phyloP scores from a whole-genome alignment of 1,140 invertebrate species.

The Geopemphigus sp. region DNA sequence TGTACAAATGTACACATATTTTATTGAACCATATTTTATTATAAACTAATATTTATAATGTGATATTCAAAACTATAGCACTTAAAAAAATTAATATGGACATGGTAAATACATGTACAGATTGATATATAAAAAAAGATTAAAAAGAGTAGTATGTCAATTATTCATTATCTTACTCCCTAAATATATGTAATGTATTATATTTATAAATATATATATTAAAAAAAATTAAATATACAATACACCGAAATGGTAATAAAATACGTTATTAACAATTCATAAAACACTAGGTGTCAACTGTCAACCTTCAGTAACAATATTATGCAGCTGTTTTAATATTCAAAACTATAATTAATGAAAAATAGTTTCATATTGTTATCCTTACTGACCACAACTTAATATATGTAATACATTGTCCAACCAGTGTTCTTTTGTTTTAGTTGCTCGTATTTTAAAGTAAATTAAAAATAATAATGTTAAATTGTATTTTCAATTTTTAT shows the following conservation, averaged over 20 bases:
- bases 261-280: constrained; percentile 11
- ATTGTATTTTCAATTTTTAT: background rate
- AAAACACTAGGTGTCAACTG: constrained; percentile 16
- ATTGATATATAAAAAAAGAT: too few species aligned
- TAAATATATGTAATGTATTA: background rate
- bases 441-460: too few species aligned
- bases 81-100: too few species aligned
- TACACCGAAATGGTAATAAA: background rate
- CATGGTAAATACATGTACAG: too few species aligned
- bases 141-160: too few species aligned
- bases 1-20: too few species aligned
- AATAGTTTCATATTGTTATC: constrained; percentile 5
- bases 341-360: constrained; percentile 19
- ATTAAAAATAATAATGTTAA: background rate
- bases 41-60: too few species aligned
- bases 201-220: background rate
- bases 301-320: constrained; percentile 1
- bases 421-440: background rate
- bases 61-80: too few species aligned
- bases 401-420: background rate
- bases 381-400: background rate
- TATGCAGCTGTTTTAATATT: constrained; percentile 16
- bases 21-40: too few species aligned
- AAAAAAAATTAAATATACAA: background rate
- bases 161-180: too few species aligned